Conservation (phyloP, 2,113 vertebrate species). For the Chrysemys picta region DNA sequence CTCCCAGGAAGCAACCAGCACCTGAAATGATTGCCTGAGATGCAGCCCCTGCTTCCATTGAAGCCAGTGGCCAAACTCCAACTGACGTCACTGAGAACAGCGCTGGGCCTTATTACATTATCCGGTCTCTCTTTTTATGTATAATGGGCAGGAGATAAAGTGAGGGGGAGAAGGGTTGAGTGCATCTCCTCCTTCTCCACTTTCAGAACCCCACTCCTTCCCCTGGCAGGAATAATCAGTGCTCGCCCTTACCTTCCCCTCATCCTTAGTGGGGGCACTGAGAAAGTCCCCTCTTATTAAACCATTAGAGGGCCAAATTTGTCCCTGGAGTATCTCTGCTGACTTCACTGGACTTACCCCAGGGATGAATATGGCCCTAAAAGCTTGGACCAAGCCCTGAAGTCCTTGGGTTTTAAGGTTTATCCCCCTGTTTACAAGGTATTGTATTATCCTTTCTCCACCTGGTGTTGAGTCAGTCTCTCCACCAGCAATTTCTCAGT, state of each 20-base stretch:
- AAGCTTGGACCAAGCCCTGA: not conserved
- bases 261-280: conserved; percentile 9
- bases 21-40: not conserved
- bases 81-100: not conserved
- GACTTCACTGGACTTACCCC: not conserved
- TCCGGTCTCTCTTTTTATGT: not conserved
- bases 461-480: not conserved
- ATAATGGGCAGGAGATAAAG: not conserved
- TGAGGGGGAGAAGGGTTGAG: not conserved
- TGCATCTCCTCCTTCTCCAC: not conserved
- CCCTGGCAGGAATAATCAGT: not conserved
- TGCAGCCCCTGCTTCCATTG: not conserved
- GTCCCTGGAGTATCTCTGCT: not conserved
- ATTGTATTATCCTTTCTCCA: not conserved
- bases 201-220: not conserved
- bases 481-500: not conserved
- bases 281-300: not conserved
- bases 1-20: not conserved
- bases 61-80: not conserved
- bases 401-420: not conserved
- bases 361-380: not conserved
- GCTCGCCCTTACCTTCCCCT: not conserved
- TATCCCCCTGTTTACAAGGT: not conserved
- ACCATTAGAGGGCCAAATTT: not conserved
- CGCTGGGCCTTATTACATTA: not conserved